These are phyloP conservation scores for Florisuga fusca DNA, from an alignment of 2,797 vertebrate species.

Conservation along the genomic window DNA sequence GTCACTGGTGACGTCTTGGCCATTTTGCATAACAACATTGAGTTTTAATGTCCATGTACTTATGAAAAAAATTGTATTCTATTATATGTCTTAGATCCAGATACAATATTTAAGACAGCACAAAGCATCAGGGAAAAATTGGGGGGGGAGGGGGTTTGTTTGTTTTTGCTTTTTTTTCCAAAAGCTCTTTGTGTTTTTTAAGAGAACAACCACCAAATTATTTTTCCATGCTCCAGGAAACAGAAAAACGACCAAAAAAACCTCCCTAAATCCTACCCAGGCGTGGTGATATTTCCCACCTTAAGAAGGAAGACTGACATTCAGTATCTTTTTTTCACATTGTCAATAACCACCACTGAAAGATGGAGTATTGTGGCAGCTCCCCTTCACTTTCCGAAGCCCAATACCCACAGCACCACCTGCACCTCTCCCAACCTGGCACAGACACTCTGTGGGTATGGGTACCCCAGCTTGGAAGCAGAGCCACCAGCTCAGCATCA, in stretches of 20 bases:
- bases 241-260: not conserved
- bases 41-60: not conserved
- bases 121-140: not conserved
- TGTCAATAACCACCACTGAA: not conserved
- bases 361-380: not conserved
- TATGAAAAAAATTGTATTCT: not conserved
- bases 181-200: not conserved
- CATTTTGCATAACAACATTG: not conserved
- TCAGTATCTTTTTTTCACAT: not conserved
- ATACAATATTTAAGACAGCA: not conserved
- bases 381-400: rapidly evolving
- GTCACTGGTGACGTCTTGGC: not conserved
- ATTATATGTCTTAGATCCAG: not conserved
- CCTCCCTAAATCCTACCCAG: not conserved
- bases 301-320: not conserved
- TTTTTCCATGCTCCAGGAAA: not conserved
- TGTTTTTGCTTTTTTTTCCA: not conserved
- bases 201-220: not conserved
- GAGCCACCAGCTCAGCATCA: rapidly evolving
- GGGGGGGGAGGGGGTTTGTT: no score
- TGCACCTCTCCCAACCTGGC: not conserved
- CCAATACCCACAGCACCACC: not conserved
- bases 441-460: not conserved
- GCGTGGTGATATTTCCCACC: rapidly evolving
- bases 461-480: rapidly evolving